Evolutionary conservation across 2,797 vertebrate genomes (phyloP), one percentile per base, ranked within the genome.

Genomic region (Merluccius polli): DNA sequence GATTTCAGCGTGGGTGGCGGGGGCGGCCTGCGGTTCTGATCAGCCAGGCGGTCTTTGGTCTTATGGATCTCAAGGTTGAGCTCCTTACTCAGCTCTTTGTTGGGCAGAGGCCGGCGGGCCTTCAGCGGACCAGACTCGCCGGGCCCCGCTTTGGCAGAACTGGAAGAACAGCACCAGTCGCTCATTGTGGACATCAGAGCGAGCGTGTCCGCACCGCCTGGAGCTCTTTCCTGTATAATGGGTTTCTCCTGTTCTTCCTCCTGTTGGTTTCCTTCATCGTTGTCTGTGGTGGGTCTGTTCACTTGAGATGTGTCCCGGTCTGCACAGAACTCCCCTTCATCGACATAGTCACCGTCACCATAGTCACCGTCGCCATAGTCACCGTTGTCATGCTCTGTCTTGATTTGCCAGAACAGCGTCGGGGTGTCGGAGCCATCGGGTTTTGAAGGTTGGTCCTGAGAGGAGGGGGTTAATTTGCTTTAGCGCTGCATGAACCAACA

Each of bases 41-140:
- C 93, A 84, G 93, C 93, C 83, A 94, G 86, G 83, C 93, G 93
- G 78, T 94, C 96, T 87, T 97, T 96, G 0, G 92, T 95, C 89
- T 95, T 96, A 78, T 93, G 91, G 86, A 94, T 93, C 87, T 98
- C 96, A 81, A 95, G 96, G 87, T 94, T 96, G 74, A 95, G 94
- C 86, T 95, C 94, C 83, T 96, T 95, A 87, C 95, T 96, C 79
- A 92, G 90, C 90, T 97, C 96, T 73, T 96, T 97, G 90, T 93
- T 95, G 70, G 94, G 90, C 29, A 95, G 91, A 72, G 94, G 92
- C 44, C 94, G 87, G 72, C 90, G 88, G 63, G 94, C 91, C 84
- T 95, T 95, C 31, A 93, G 91, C 79, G 93, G 95, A 80, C 75
- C 69, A 0, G 82, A 68, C 0, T 90, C 93, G 87, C 97, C 97